Evolutionary conservation across 2,888 invertebrate species (phyloP).

Genomic region (Xestia sexstrigata): DNA sequence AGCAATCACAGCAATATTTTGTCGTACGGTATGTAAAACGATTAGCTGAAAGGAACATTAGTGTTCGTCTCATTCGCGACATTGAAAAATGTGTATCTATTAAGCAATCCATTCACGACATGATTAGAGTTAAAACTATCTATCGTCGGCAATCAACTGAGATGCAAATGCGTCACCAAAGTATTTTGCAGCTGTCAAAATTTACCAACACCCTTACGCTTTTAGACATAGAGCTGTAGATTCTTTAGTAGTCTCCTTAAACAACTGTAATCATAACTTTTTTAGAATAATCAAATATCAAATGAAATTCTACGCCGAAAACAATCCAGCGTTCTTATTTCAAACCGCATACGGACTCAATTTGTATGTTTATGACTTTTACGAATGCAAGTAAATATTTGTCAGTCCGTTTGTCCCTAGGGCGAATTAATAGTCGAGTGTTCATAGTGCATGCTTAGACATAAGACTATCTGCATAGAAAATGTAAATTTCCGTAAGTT

Average conservation of each 20-base stretch:
- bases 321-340: conserved; percentile 33
- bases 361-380: conserved; percentile 1
- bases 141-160: conserved; percentile 51
- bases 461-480: conserved; percentile 76
- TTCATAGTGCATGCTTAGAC: conserved; percentile 71
- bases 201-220: background rate
- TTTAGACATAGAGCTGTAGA: background rate
- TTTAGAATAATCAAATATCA: conserved; percentile 22
- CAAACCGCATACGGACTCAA: background rate
- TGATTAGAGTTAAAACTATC: conserved; percentile 48
- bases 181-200: background rate
- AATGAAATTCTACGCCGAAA: background rate
- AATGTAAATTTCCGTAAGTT: conserved; percentile 77
- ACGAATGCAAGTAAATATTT: conserved; percentile 2
- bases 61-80: conserved; percentile 12
- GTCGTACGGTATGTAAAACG: background rate
- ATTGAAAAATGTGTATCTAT: conserved; percentile 50
- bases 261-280: conserved; percentile 18
- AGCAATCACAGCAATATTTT: conserved; percentile 2
- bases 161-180: conserved; percentile 52
- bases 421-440: conserved; percentile 78
- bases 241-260: background rate
- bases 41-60: conserved; percentile 20
- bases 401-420: conserved; percentile 63
- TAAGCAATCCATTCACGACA: conserved; percentile 36